Base-by-base conservation (phyloP, 2,888 invertebrate genomes). In the Luperina testacea region DNA sequence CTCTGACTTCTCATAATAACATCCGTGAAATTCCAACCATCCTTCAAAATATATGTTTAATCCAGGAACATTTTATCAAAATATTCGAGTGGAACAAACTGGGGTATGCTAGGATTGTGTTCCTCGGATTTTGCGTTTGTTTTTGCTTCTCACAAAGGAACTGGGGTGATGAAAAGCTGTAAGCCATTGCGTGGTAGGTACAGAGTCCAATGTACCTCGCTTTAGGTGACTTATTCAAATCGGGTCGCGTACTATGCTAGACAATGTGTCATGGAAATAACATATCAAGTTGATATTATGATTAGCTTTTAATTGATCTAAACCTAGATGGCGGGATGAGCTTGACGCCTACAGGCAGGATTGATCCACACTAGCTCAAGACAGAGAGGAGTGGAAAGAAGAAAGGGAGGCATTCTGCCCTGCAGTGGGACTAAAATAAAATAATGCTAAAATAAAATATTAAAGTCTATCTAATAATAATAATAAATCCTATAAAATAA, bases 101-200 rank as follows among this genome's bases (percentile, higher is more conserved):
- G 11, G 65, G 65, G 20, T 72, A 78, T 72, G 83, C 73, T 73
- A 53, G 84, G 65, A 75, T 78, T 82, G 59, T 42, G 64, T 74
- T 38, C 27, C 59, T 68, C 59, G 57, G 57, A 63, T 85, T 77
- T 70, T 20, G 13, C 64, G 17, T 71, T 20, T 73, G 73, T 86
- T 86, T 84, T 64, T 83, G 68, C 71, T 61, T 32, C 48, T 32
- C 42, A 76, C 79, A 86, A 84, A 86, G 86, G 72, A 84, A 76
- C 70, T 63, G 59, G 79, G 67, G n/a, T 75, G 83, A 76, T 79
- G 79, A 76, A 78, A 75, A 68, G 51, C 64, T 86, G 72, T 69
- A 61, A 75, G 70, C 83, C 20, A 82, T 68, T 65, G 70, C 67
- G 73, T 38, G 73, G 63, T 64, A 61, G 27, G 72, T 72, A 69